Evolutionary conservation across 2,113 vertebrate species (phyloP).

Genomic region (Campylorhamphus procurvoides): DNA sequence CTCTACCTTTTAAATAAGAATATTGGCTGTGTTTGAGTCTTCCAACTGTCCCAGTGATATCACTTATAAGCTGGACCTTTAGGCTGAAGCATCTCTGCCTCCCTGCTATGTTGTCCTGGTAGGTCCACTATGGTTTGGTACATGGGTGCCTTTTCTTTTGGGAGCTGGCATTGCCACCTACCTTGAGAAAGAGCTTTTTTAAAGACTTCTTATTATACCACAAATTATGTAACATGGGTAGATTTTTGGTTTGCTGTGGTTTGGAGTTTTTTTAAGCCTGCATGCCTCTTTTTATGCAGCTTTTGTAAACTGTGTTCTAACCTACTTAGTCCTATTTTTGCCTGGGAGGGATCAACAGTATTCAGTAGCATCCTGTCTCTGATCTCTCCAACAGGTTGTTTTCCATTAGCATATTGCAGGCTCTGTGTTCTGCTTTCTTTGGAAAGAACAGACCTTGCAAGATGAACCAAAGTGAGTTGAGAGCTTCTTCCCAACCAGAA

Average conservation of each 20-base stretch:
- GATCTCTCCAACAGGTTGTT: not conserved
- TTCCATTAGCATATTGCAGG: not conserved
- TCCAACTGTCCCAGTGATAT: rapidly evolving
- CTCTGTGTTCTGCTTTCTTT: not conserved
- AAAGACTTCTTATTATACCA: not conserved
- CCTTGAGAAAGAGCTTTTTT: not conserved
- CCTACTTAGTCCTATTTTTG: constrained; percentile 16
- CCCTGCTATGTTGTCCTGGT: not conserved
- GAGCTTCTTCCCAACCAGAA: not conserved
- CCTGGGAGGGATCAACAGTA: not conserved
- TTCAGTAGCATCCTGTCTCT: not conserved
- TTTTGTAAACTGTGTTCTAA: constrained; percentile 10
- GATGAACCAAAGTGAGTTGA: not conserved
- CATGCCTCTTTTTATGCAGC: not conserved
- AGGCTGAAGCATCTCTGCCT: not conserved
- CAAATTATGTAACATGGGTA: not conserved
- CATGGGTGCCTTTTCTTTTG: not conserved
- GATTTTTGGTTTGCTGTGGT: not conserved
- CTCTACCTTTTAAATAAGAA: not conserved
- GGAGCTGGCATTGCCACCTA: not conserved
- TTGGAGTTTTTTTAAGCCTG: not conserved
- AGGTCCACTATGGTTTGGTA: not conserved
- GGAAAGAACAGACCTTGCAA: not conserved
- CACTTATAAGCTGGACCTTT: not conserved
- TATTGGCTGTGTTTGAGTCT: not conserved